These are phyloP conservation scores for Porites divaricata DNA, from an alignment of 92 coral and sea anemone genomes.

Conservation along the genomic window DNA sequence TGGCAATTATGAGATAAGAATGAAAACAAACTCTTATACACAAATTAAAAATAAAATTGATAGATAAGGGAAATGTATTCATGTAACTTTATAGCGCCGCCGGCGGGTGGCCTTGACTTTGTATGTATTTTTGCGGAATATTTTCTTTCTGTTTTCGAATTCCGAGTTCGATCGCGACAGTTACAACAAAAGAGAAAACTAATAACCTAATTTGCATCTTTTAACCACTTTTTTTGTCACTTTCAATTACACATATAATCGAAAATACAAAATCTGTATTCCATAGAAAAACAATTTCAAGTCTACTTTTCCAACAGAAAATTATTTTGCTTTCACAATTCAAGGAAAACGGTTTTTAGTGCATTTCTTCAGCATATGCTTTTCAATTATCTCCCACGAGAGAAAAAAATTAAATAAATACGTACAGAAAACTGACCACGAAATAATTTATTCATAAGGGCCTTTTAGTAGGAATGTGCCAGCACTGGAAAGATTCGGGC, in stretches of 20 bases:
- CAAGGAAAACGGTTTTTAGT: background rate
- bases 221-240: background rate
- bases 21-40: background rate
- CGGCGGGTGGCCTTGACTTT: background rate
- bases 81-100: background rate
- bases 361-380: background rate
- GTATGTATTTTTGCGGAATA: background rate
- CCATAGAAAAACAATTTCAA: background rate
- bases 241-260: background rate
- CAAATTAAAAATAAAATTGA: background rate
- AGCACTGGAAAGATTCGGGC: background rate
- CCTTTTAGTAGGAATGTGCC: conserved; percentile 22
- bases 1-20: background rate
- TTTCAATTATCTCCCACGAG: background rate
- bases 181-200: background rate
- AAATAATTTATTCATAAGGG: conserved; percentile 40
- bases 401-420: conserved; percentile 18
- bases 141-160: background rate
- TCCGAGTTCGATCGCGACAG: background rate
- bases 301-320: background rate
- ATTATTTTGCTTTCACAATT: background rate
- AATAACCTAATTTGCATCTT: background rate
- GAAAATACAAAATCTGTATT: background rate
- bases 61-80: background rate
- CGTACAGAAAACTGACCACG: conserved; percentile 3